Evolutionary conservation across 1,140 invertebrate species (phyloP).

Genomic region (Paracyclopina nana): DNA sequence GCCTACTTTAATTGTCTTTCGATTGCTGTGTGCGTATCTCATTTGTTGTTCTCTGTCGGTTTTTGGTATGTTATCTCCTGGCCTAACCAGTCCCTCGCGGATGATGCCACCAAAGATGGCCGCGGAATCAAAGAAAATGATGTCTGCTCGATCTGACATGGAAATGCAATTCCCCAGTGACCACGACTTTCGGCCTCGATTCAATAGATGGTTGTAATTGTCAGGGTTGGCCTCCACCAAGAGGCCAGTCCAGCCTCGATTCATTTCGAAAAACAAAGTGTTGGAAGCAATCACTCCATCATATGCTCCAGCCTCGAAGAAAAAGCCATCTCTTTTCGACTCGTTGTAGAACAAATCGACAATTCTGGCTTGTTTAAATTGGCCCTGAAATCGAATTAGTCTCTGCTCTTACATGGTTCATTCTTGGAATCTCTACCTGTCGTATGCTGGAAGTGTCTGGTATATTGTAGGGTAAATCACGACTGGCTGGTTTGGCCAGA

Average conservation of each 20-base stretch:
- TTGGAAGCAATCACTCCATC: conserved; percentile 21
- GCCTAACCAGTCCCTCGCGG: conserved; percentile 37
- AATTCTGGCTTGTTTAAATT: too few species aligned
- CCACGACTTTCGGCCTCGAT: conserved; percentile 18
- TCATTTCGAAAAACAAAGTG: conserved; percentile 19
- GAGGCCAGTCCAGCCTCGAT: conserved; percentile 20
- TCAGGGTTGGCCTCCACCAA: conserved; percentile 19
- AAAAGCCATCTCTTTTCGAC: conserved; percentile 17
- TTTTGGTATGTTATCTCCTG: conserved; percentile 31
- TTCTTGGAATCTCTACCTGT: too few species aligned
- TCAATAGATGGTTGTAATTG: conserved; percentile 11
- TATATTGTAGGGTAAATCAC: too few species aligned
- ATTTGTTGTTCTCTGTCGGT: conserved; percentile 44
- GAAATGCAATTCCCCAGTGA: conserved; percentile 19
- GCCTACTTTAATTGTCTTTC: too few species aligned
- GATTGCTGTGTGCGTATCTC: too few species aligned
- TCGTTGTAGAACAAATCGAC: too few species aligned
- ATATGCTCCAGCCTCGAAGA: conserved; percentile 21
- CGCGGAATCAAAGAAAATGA: conserved; percentile 28
- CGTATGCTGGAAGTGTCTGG: too few species aligned
- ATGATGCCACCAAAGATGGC: conserved; percentile 33
- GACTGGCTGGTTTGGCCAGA: too few species aligned
- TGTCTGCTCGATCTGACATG: conserved; percentile 6
- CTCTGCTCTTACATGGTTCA: too few species aligned
- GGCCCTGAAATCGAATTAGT: too few species aligned